Base-by-base conservation (phyloP, 2,113 vertebrate genomes). In the Hemibagrus wyckioides region DNA sequence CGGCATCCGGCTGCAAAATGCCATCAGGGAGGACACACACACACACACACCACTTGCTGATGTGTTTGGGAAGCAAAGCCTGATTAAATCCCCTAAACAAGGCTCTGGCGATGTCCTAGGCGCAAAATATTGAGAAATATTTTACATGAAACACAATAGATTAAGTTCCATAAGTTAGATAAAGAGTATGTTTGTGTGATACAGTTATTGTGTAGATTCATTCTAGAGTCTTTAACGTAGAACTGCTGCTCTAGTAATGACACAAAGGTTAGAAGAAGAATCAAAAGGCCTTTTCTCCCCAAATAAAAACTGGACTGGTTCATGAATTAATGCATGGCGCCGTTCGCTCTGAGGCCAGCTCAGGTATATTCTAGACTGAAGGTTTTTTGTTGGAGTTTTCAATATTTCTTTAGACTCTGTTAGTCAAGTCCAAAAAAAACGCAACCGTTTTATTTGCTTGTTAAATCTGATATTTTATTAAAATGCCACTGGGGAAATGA, bases 1-100 rank as follows among this genome's bases (percentile, higher is more conserved):
- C 89, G 87, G 77, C 83, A 88, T 92, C 89, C 86, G 87, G 85
- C 88, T 90, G 90, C 90, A 89, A 88, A 83, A 89, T 90, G 71
- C 87, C 89, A 90, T 33, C 83, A 79, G 88, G 69, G 81, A 30
- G 83, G 17, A 75, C 50, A 80, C 28, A 57, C 56, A 73, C 54
- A 50, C n/a, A 50, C 25, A 69, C 67, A 9, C 33, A 69, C 33
- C 36, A 73, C 36, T 41, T 23, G 21, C 39, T n/a, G 6, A 75
- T 54, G 28, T 5, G 2, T 17, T 8, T 21, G 19, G 9, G 23
- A 28, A 36, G 65, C 11, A 65, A 65, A 65, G 61, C 36, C 7
- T 33, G 33, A 39, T 33, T 39, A 71, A 73, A 73, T 41, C 71
- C 41, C 25, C 4, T 44, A 25, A 41, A 73, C 33, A 73, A 25